Evolutionary conservation across 2,113 vertebrate genomes (phyloP).

Genomic region (Galemys pyrenaicus): DNA sequence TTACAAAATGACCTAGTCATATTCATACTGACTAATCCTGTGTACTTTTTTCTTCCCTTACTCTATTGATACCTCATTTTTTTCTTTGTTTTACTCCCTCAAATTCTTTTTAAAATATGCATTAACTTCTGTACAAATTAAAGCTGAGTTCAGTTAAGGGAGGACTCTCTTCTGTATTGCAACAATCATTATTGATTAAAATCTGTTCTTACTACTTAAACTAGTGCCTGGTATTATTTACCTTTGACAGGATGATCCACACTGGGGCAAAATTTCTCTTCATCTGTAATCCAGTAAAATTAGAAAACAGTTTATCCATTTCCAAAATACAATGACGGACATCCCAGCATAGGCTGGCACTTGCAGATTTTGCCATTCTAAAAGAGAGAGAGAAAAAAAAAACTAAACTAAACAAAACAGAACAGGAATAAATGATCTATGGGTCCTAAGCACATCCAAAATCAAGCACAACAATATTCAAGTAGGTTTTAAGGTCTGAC

Average conservation of each 20-base stretch:
- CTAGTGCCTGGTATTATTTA: neutral
- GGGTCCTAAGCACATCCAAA: neutral
- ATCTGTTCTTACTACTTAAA: neutral
- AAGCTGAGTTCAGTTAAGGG: neutral
- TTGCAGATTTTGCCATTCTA: neutral
- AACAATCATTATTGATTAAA: neutral
- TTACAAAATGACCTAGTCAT: neutral
- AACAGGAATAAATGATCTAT: neutral
- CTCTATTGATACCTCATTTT: neutral
- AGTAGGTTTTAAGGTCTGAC: neutral
- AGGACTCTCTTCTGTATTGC: neutral
- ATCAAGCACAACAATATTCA: neutral
- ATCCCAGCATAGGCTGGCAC: neutral
- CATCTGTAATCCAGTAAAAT: neutral
- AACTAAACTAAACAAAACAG: too few relatives aligned
- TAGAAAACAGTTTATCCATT: neutral
- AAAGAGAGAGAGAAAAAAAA: neutral
- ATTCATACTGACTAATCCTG: neutral
- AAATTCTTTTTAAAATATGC: neutral
- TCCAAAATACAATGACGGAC: neutral
- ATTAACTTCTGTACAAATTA: neutral
- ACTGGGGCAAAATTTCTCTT: neutral
- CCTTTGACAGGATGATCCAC: neutral
- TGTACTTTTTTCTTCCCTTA: neutral
- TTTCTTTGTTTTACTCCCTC: neutral